Base-by-base conservation (phyloP, 1,140 invertebrate genomes). In the Archegozetes longisetosus region DNA sequence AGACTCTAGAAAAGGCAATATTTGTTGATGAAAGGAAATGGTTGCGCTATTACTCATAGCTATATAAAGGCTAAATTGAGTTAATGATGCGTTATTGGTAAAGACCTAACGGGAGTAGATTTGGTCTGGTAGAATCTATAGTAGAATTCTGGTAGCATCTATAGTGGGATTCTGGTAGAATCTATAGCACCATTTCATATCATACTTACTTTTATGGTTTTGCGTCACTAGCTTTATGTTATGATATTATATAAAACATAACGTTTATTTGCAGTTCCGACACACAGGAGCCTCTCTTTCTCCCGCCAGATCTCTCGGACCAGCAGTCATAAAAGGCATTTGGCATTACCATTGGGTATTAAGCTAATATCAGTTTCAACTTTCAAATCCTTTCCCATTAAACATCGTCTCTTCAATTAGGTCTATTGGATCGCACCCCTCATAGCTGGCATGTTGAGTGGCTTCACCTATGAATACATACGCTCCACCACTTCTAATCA, bases 221-320 rank as follows among this genome's bases (percentile, higher is more conserved):
- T 40, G 6, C 17, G 6, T 40, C 32, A 17, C 17, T 9, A 40
- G n/a, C n/a, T 40, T 40, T 40, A 40, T 40, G 17, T 17, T 40
- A 40, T 40, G 6, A 40, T 40, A 40, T 40, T 9, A 40, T 9
- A 6, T 40, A 40, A 40, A 17, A 40, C 17, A 40, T 9, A 40
- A 9, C 6, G 6, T 6, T 83, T 51, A 51, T 22, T 65, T 69
- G 9, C 60, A 74, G 72, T 70, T 70, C 14, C 66, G 67, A 9
- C 69, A 67, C 55, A 78, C 77, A 24, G 77, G 77, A 4, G 68
- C 71, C 17, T 76, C 76, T 67, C 73, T 79, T 71, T 78, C 78
- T 60, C 77, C 77, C 1, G 75, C 75, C 0, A 65, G 77, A 60
- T 70, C 74, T 6, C 68, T 79, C 22, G 76, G 72, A 2, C 75